phyloP scores from a whole-genome alignment of 2,113 vertebrate species.

The Panthera tigris region DNA sequence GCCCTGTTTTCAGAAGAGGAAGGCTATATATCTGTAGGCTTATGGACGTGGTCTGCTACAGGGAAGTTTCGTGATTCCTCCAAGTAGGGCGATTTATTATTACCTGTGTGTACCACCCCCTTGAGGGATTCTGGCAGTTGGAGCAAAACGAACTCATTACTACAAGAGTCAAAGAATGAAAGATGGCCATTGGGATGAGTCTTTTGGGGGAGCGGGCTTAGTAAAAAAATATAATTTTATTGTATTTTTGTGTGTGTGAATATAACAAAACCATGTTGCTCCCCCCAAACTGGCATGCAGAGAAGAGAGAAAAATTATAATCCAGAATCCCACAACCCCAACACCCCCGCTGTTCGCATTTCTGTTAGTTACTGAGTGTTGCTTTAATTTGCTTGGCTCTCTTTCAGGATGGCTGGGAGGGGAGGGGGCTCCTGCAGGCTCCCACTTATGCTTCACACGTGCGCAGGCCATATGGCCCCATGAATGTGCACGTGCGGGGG shows the following conservation, averaged over 20 bases:
- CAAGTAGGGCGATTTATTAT: neutral
- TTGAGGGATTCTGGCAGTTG: neutral
- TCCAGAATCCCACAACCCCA: neutral
- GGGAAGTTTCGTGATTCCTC: neutral
- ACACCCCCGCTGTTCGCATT: neutral
- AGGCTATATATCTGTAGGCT: neutral
- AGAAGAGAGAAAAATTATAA: neutral
- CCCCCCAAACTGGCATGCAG: neutral
- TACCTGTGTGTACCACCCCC: neutral
- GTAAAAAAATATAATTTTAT: neutral
- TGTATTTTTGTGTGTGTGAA: neutral
- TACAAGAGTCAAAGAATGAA: slow-evolving; percentile 27
- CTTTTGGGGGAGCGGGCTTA: neutral
- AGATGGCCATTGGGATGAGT: neutral
- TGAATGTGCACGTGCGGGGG: neutral
- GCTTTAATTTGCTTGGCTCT: neutral
- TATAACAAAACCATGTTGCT: neutral
- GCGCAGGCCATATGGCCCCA: slow-evolving; percentile 19
- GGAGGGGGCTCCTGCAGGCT: neutral
- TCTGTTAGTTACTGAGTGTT: neutral
- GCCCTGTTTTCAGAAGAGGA: neutral
- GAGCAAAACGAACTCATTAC: slow-evolving; percentile 51
- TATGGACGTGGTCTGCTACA: neutral
- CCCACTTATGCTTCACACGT: neutral
- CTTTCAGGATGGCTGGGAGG: slow-evolving; percentile 23